Percentiles rank a stretch among this genome's conserved stretches.
Evolutionary conservation across 2,797 vertebrate species (phyloP).

Genomic region (Pogonophryne albipinna): DNA sequence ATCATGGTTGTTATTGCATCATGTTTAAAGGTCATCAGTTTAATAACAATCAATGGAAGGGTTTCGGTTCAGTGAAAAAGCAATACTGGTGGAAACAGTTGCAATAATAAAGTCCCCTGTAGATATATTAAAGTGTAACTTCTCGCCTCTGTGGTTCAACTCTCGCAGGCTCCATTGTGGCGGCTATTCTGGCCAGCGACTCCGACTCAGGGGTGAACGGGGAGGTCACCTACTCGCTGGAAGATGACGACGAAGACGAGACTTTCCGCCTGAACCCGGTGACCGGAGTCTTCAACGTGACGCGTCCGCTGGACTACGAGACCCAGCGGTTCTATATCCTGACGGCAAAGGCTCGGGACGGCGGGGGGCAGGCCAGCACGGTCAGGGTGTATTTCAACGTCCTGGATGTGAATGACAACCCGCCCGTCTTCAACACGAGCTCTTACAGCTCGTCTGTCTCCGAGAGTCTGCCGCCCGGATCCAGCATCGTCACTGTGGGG

Average conservation of each 20-base stretch:
- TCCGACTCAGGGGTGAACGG: constrained; percentile 93
- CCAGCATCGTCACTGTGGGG: constrained; percentile 86
- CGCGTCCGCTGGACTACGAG: constrained; percentile 91
- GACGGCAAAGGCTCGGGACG: constrained; percentile 89
- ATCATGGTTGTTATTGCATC: constrained; percentile 5
- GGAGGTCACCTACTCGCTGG: constrained; percentile 94
- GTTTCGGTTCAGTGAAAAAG: constrained; percentile 1
- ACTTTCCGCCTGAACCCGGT: constrained; percentile 94
- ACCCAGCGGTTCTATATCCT: constrained; percentile 93
- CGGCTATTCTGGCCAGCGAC: constrained; percentile 94
- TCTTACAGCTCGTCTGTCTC: constrained; percentile 90
- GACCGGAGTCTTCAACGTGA: constrained; percentile 97
- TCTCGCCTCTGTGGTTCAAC: constrained; percentile 45
- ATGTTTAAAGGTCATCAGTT: neutral
- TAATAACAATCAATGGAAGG: neutral
- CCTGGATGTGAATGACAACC: constrained; percentile 94
- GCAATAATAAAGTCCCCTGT: constrained; percentile 54
- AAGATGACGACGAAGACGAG: constrained; percentile 94
- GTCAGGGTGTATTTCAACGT: constrained; percentile 96
- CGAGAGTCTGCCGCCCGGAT: constrained; percentile 89
- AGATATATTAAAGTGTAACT: constrained; percentile 50
- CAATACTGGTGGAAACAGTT: constrained; percentile 37
- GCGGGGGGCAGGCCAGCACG: constrained; percentile 89
- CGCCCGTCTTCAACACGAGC: constrained; percentile 87
- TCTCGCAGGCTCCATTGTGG: constrained; percentile 93